phyloP scores from a whole-genome alignment of 2,797 vertebrate species.

The Pogoniulus pusillus region DNA sequence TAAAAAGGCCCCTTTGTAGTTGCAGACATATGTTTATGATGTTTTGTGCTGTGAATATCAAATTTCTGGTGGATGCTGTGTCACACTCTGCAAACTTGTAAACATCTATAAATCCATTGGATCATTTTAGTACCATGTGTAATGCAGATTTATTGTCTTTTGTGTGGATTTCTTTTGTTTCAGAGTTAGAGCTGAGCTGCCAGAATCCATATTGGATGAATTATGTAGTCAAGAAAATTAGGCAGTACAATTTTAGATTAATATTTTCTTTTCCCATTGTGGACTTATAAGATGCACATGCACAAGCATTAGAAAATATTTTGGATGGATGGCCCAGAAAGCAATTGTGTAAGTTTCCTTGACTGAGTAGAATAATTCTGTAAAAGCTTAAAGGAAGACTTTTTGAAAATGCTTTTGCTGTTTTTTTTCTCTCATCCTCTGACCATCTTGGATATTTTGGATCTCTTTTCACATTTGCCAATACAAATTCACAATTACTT shows the following conservation, averaged over 20 bases:
- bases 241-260: slow-evolving; percentile 38
- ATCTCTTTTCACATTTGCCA: background rate
- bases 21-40: slow-evolving; percentile 69
- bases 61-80: slow-evolving; percentile 66
- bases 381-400: background rate
- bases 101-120: slow-evolving; percentile 64
- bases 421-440: background rate
- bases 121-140: slow-evolving; percentile 68
- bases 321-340: background rate
- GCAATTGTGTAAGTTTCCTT: background rate
- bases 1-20: slow-evolving; percentile 64
- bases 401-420: background rate
- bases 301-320: slow-evolving; percentile 5
- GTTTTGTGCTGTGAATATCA: slow-evolving; percentile 61
- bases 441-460: background rate
- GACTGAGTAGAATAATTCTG: background rate
- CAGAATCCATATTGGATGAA: slow-evolving; percentile 35
- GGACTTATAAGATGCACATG: background rate
- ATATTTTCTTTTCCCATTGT: slow-evolving; percentile 47
- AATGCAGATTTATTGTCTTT: slow-evolving; percentile 68
- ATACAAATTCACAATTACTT: background rate
- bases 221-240: slow-evolving; percentile 50
- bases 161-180: slow-evolving; percentile 71
- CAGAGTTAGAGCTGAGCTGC: slow-evolving; percentile 5
- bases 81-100: slow-evolving; percentile 63